Conservation (phyloP, 2,797 vertebrate genomes). For the Morelia viridis region DNA sequence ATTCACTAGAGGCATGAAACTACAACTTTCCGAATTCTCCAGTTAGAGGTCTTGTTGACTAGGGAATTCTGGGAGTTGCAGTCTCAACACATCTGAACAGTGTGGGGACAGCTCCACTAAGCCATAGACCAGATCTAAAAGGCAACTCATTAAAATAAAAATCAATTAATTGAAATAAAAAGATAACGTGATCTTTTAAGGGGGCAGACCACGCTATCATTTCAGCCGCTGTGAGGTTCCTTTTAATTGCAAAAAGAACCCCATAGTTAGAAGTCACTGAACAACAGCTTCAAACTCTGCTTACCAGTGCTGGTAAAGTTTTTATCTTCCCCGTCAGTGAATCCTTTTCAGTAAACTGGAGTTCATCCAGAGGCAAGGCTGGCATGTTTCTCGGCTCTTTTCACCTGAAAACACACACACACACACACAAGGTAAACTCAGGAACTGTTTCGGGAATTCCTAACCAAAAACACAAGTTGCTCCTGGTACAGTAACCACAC, state of each 20-base stretch:
- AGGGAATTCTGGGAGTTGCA: too few species aligned
- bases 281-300: slow-evolving; percentile 30
- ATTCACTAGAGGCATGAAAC: too few species aligned
- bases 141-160: too few species aligned
- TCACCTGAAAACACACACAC: slow-evolving; percentile 29
- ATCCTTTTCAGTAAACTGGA: slow-evolving; percentile 81
- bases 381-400: slow-evolving; percentile 68
- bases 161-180: accelerated
- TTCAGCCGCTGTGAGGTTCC: not conserved
- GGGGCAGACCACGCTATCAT: not conserved
- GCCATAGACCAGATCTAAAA: too few species aligned
- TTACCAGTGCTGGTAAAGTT: slow-evolving; percentile 87
- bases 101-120: too few species aligned
- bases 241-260: slow-evolving; percentile 27
- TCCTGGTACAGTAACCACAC: not conserved
- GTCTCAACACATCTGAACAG: too few species aligned
- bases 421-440: slow-evolving; percentile 31
- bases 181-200: not conserved
- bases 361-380: slow-evolving; percentile 84
- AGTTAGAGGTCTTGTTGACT: too few species aligned
- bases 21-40: too few species aligned
- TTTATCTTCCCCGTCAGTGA: slow-evolving; percentile 75
- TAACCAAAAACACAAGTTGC: not conserved
- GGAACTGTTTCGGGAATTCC: slow-evolving; percentile 24
- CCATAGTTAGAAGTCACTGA: not conserved